Base-by-base conservation (phyloP, 2,888 invertebrate species). In the Neocrepidodera transversa region DNA sequence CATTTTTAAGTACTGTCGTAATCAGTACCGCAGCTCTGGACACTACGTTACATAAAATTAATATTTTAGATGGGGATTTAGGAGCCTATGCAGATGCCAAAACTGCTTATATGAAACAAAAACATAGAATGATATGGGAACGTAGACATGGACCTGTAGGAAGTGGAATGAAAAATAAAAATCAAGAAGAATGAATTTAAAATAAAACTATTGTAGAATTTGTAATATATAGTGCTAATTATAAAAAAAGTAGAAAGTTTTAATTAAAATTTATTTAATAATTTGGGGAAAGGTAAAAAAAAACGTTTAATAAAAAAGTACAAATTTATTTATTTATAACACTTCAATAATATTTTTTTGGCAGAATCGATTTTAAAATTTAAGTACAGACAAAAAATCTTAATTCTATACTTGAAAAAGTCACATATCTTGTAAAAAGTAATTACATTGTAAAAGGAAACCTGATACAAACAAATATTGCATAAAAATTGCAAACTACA, bases 41-140 rank as follows among this genome's bases (percentile, higher is more conserved):
- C n/a, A n/a, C n/a, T n/a, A n/a, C n/a, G n/a, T n/a, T n/a, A n/a
- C 6, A 20, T 11, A n/a, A 36, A 42, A 28, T 40, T 43, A 47
- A 32, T 26, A 58, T 75, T 80, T 13, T 75, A 95, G 95, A 99
- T 85, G 97, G 98, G 68, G 98, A 99, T 80, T 81, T 98, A 61
- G 95, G 96, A 38, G 86, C 82, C 0, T 86, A 86, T 70, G 86
- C 83, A 16, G 86, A 87, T 76, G 93, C 91, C 5, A 84, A 84
- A 69, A 84, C 84, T 58, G 91, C 91, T 0, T 96, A 88, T 76
- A 95, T 97, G 95, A 99, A 98, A 80, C 98, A 99, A 80, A 98
- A 99, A 78, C 98, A 99, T 82, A 91, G 99, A 67, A 83, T 99
- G 87, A 84, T 97, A 71, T 98, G 97, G 97, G 97, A 99, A 81